Evolutionary conservation across 1,140 invertebrate species (phyloP).

Genomic region (Drosophila ananassae): DNA sequence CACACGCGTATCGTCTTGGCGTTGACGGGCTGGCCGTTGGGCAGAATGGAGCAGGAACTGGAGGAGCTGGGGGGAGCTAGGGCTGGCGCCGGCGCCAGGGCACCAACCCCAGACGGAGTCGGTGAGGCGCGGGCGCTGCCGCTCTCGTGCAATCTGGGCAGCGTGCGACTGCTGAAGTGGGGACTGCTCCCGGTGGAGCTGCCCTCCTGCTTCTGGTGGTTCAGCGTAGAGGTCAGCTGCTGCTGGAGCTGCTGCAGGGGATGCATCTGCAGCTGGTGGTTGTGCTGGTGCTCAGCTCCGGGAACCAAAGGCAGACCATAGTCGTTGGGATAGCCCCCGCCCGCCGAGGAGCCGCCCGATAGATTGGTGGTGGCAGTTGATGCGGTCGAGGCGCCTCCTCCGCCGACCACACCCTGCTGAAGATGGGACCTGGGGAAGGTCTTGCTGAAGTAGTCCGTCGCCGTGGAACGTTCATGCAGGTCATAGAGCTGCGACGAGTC

Average conservation of each 20-base stretch:
- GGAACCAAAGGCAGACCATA: constrained; percentile 90
- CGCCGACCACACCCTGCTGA: constrained; percentile 35
- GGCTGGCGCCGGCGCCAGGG: constrained; percentile 12
- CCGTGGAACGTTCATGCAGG: constrained; percentile 71
- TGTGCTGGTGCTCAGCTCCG: constrained; percentile 80
- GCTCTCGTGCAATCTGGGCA: constrained; percentile 72
- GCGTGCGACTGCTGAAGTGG: constrained; percentile 70
- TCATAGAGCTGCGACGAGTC: constrained; percentile 83
- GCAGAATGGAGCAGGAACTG: constrained; percentile 72
- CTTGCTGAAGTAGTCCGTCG: constrained; percentile 85
- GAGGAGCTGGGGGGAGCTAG: constrained; percentile 18
- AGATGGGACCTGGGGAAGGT: constrained; percentile 85
- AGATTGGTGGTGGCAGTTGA: constrained; percentile 76
- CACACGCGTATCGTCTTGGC: constrained; percentile 93
- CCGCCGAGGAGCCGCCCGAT: constrained; percentile 58
- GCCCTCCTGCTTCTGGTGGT: constrained; percentile 43
- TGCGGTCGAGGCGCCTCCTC: constrained; percentile 57
- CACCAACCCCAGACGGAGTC: constrained; percentile 21
- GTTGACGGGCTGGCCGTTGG: constrained; percentile 84
- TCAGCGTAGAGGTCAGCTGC: constrained; percentile 64
- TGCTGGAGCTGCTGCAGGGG: constrained; percentile 76
- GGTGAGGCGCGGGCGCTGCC: constrained; percentile 60
- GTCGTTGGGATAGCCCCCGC: constrained; percentile 88
- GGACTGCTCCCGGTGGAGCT: constrained; percentile 62
- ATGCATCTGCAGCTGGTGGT: constrained; percentile 80